Evolutionary conservation across 2,113 vertebrate species (phyloP), one percentile per base, ranked within the genome.

Genomic region (Camelus dromedarius): DNA sequence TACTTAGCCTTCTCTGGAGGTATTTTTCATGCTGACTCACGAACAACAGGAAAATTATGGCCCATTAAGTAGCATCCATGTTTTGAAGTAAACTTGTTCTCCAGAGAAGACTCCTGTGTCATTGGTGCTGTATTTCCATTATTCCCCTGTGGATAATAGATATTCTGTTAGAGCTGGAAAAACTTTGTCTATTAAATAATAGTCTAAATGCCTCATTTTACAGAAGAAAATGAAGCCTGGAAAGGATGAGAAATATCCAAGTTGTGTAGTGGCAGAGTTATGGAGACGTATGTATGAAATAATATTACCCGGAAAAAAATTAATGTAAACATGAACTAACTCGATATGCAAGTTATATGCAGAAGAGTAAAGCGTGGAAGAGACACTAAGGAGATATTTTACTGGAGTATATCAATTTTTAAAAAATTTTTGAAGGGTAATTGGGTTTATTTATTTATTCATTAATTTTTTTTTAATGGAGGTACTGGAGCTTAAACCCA

Each of bases 1-100:
- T 84, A 85, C 91, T 85, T 77, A 75, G 93, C 93, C 89, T 93
- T 91, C 93, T 93, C 95, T 89, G 96, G 91, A 96, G 94, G 72
- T 83, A 80, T 94, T 95, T 88, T 83, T 89, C 96, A 66, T 96
- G 97, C 96, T 98, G 98, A 98, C 93, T 98, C 97, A 98, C 54
- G 81, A 85, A 77, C 95, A 94, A 94, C 91, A 91, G 94, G 77
- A 94, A 96, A 96, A 94, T 56, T 82, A 95, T 13, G 69, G 93
- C 86, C 93, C 95, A 86, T 56, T 67, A 80, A 96, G 58, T 81
- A 93, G 93, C 93, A 83, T 84, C 94, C 79, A 89, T 89, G 66
- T 94, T 93, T 96, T 89, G 83, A 86, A 86, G 62, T 94, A 73
- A 95, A 66, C 20, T 73, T 90, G 24, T 91, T 88, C 67, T 93